These are phyloP conservation scores for Pelosia muscerda DNA, from an alignment of 2,888 invertebrate genomes.

Conservation along the genomic window DNA sequence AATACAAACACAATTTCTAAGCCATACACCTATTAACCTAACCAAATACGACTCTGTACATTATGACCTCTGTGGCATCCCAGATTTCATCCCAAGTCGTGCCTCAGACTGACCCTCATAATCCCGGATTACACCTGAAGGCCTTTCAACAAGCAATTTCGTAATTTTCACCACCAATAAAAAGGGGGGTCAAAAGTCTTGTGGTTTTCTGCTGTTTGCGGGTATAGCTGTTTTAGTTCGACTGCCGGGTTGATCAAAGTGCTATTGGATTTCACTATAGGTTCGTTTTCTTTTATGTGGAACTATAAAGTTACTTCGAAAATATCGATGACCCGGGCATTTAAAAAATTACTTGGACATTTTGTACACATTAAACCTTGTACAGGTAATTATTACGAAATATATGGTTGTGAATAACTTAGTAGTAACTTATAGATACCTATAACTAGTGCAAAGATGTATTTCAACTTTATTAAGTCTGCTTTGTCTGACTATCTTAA, in stretches of 20 bases:
- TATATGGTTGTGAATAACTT: too few species aligned
- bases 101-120: conserved; percentile 27
- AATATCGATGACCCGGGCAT: too few species aligned
- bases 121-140: conserved; percentile 32
- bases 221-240: background rate
- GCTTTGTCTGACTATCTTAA: too few species aligned
- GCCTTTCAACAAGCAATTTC: conserved; percentile 18
- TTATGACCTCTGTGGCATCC: conserved; percentile 11
- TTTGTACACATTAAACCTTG: too few species aligned
- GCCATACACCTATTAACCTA: conserved; percentile 7
- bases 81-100: conserved; percentile 20
- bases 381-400: too few species aligned
- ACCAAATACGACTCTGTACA: conserved; percentile 14
- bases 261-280: too few species aligned
- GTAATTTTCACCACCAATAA: conserved; percentile 13
- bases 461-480: too few species aligned
- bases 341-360: too few species aligned
- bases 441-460: too few species aligned
- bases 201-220: background rate
- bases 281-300: too few species aligned
- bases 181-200: background rate
- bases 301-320: too few species aligned
- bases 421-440: too few species aligned
- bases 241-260: background rate
- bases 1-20: background rate